Base-by-base conservation (phyloP, 2,113 vertebrate species). In the Nothoprocta perdicaria region DNA sequence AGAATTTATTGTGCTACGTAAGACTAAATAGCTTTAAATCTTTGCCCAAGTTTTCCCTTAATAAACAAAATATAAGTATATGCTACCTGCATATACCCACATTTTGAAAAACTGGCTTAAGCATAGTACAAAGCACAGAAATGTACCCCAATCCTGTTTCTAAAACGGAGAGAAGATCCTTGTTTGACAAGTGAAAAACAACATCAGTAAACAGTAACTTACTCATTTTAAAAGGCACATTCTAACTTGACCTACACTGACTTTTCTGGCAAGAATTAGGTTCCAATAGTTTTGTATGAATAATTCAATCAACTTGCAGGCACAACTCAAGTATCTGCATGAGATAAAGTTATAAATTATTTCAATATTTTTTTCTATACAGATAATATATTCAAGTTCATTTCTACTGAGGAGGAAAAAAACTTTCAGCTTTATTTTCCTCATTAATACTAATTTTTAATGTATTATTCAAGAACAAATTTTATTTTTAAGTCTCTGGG, bases 371-470 rank as follows among this genome's bases (percentile, higher is more conserved):
- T 43, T 21, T 10, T 1, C 68, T n/a, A 19, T 18, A 65, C 10
- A 90, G 69, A 94, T 80, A 89, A 90, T 50, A 19, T 76, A 82
- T 95, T 80, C 74, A 83, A 83, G 83, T 69, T 95, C 78, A 82
- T 73, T 92, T 89, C 78, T 63, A 84, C 48, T 4, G 8, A 89
- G 45, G 29, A 29, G 29, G 21, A 76, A 55, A 18, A 48, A 78
- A 31, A 67, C 91, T 90, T 93, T 85, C 52, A 77, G 94, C 65
- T 93, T 88, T 79, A 67, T 74, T 69, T 53, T 76, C 50, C n/a
- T 80, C 91, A 94, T 94, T 90, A 96, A 94, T 95, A 90, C 94
- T 77, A 77, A 94, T 90, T 40, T 60, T 76, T 92, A 92, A 85
- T 46, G 69, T 89, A 94, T 60, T 80, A 89, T 80, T 66, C 80